Evolutionary conservation across 2,797 vertebrate genomes (phyloP), one percentile per base, ranked within the genome.

Genomic region (Amniataba percoides): DNA sequence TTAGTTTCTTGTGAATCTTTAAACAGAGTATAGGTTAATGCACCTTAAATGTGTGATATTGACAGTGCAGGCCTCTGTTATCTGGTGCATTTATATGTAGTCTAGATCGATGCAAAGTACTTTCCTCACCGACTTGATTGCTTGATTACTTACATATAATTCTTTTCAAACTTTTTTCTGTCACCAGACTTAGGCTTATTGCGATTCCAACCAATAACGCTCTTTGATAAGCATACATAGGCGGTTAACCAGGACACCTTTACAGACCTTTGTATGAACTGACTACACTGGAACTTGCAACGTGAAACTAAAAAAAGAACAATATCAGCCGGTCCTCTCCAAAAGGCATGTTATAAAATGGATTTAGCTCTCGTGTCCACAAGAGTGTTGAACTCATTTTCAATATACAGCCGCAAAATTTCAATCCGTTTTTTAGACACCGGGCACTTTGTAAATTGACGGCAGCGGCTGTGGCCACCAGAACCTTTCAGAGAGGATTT

Each of bases 401-500:
- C 75, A 82, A 69, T 83, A 75, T 39, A 31, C 27, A 58, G 42
- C 58, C 25, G 34, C 53, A 73, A 27, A 69, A 74, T 78, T 82
- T 80, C 58, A 64, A 71, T 75, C 70, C 51, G 7, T 72, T 74
- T 60, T 87, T 82, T 46, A 55, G 25, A 80, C 66, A 60, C 21
- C 69, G 34, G 65, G 67, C 77, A 81, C 79, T 85, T 82, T 85
- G 74, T 31, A 84, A 89, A 85, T 86, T 82, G 77, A 78, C 85
- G 39, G 88, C 62, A 49, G 79, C 67, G 80, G 75, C 64, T 64
- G 80, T 67, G 67, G 73, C 57, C 78, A 77, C 53, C 55, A 60
- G 81, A 55, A 68, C 79, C 75, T 81, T 75, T 83, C 48, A 78
- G 82, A 94, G 88, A 82, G 89, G 87, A 84, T 88, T 90, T 93